These are phyloP conservation scores for Agrypnus murinus DNA, from an alignment of 2,888 invertebrate species.

Conservation along the genomic window DNA sequence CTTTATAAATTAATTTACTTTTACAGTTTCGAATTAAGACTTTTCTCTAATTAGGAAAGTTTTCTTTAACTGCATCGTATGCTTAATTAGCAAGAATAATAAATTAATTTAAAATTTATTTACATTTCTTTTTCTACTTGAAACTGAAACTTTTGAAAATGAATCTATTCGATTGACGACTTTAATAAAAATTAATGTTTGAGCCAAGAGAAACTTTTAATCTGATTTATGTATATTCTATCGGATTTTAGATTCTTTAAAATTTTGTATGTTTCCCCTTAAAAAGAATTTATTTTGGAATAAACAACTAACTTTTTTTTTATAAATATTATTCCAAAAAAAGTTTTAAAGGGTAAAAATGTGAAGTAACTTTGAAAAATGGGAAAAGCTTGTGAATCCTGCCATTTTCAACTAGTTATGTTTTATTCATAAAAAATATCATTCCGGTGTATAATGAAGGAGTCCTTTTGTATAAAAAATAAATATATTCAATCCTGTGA, in stretches of 20 bases:
- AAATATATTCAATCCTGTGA: no score
- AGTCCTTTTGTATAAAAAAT: no score
- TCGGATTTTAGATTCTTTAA: constrained; percentile 16
- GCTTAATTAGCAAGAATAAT: neutral
- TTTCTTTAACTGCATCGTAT: neutral
- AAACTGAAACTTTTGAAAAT: no score
- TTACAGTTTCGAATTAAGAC: neutral
- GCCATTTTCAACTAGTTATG: no score
- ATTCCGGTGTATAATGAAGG: no score
- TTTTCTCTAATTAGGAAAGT: neutral
- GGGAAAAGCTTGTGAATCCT: no score
- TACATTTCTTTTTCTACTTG: no score
- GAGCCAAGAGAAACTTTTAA: neutral
- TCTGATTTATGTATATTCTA: constrained; percentile 17
- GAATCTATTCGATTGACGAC: no score
- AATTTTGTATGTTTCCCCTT: neutral
- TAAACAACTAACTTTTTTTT: neutral
- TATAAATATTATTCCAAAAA: neutral
- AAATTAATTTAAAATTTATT: neutral
- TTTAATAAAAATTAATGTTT: no score
- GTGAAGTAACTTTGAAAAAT: neutral
- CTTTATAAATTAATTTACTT: constrained; percentile 1
- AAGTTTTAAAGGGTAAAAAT: constrained; percentile 1
- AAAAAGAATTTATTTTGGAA: no score
- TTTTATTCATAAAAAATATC: no score